Conservation (phyloP, 2,113 vertebrate genomes). For the Anarrhichthys ocellatus region DNA sequence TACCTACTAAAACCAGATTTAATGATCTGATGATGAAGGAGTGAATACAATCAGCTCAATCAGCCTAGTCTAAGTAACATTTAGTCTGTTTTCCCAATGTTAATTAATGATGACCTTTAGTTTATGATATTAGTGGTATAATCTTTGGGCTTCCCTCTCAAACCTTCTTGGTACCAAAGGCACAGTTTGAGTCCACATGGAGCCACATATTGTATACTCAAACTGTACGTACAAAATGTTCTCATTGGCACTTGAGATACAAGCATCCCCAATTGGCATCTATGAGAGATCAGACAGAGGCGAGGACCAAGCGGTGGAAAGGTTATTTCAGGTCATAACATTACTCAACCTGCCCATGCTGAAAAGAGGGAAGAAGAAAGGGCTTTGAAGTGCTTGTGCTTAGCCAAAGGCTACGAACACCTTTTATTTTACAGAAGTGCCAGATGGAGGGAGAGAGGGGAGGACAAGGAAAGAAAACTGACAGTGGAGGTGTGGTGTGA, state of each 20-base stretch:
- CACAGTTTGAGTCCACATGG: neutral
- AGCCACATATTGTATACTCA: slow-evolving; percentile 4
- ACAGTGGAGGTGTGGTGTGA: slow-evolving; percentile 34
- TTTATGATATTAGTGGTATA: neutral
- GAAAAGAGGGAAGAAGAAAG: slow-evolving; percentile 54
- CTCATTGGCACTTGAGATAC: slow-evolving; percentile 45
- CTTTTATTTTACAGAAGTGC: slow-evolving; percentile 57
- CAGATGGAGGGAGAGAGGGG: slow-evolving; percentile 21
- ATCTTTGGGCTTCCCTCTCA: neutral
- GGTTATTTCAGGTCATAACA: slow-evolving; percentile 58
- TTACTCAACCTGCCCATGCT: slow-evolving; percentile 58
- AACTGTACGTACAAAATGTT: slow-evolving; percentile 17
- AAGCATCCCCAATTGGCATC: slow-evolving; percentile 40
- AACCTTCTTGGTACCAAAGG: neutral
- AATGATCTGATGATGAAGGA: neutral
- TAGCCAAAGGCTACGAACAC: slow-evolving; percentile 65
- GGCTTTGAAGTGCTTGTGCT: slow-evolving; percentile 59
- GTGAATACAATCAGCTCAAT: neutral
- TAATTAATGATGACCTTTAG: neutral
- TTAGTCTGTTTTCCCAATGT: neutral
- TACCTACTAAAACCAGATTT: neutral
- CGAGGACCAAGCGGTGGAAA: slow-evolving; percentile 46
- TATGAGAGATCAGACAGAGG: slow-evolving; percentile 43
- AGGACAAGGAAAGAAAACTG: slow-evolving; percentile 43
- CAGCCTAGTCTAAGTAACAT: neutral